phyloP scores from a whole-genome alignment of 2,113 vertebrate genomes.

The Pavo muticus region DNA sequence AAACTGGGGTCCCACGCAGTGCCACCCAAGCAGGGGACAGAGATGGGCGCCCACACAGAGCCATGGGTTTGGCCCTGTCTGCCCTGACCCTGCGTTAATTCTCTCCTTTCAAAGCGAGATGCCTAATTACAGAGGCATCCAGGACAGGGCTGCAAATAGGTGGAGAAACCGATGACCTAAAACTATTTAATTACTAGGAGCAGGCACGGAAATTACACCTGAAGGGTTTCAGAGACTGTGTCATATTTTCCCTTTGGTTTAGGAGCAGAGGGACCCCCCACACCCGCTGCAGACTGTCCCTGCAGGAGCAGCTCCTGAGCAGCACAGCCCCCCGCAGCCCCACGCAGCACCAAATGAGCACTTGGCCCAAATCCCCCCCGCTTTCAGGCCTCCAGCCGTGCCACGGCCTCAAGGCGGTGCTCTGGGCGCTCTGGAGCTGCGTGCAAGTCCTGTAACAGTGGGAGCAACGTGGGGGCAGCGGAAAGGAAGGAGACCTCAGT shows the following conservation, averaged over 20 bases:
- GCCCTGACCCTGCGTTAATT: neutral
- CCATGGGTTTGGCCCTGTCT: neutral
- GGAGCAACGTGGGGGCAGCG: too few relatives aligned
- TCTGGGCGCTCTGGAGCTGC: accelerated
- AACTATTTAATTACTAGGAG: conserved; percentile 45
- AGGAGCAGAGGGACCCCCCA: neutral
- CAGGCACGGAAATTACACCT: conserved; percentile 8
- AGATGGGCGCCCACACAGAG: accelerated
- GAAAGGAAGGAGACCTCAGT: neutral
- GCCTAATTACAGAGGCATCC: conserved; percentile 50
- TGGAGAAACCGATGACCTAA: conserved; percentile 43
- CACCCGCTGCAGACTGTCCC: too few relatives aligned
- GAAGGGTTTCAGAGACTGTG: neutral
- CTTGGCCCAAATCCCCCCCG: neutral
- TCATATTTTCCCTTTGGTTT: neutral
- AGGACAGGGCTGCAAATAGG: conserved; percentile 7
- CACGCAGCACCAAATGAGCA: neutral
- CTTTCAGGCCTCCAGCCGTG: neutral
- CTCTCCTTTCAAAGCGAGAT: neutral
- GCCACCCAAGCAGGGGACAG: neutral
- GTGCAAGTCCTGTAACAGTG: neutral
- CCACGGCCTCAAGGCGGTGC: accelerated
- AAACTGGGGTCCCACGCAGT: neutral
- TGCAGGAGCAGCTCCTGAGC: too few relatives aligned
- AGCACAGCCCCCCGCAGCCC: too few relatives aligned